Conservation (phyloP, 2,797 vertebrate genomes). For the Potorous gilbertii region DNA sequence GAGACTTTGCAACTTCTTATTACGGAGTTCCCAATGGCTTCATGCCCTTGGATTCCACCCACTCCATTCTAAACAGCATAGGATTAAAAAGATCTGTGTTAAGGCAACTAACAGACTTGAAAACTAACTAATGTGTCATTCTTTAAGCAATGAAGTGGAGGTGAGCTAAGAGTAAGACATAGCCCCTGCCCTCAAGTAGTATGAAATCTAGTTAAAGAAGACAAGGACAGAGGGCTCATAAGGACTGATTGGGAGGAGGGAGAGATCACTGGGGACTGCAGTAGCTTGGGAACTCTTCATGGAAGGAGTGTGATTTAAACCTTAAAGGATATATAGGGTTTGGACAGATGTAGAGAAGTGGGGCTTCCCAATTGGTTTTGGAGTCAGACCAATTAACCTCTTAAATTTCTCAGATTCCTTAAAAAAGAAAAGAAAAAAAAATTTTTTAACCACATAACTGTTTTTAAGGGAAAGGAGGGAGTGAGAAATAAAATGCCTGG, state of each 20-base stretch:
- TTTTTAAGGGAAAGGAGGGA: conserved; percentile 57
- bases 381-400: conserved; percentile 41
- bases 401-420: conserved; percentile 32
- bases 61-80: not conserved
- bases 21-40: not conserved
- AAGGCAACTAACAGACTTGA: not conserved
- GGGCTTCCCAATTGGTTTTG: not conserved
- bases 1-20: not conserved
- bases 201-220: not conserved
- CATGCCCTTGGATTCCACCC: not conserved
- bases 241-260: not conserved
- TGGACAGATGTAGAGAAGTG: not conserved
- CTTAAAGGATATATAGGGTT: not conserved
- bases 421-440: conserved; percentile 19
- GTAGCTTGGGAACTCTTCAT: conserved; percentile 32
- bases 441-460: not conserved
- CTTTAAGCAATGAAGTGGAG: not conserved
- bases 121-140: not conserved
- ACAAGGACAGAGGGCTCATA: not conserved
- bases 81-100: not conserved
- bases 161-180: not conserved
- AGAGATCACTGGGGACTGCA: not conserved
- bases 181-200: not conserved
- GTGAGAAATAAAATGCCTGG: conserved; percentile 61
- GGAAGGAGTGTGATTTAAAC: not conserved